Evolutionary conservation across 2,888 invertebrate genomes (phyloP).

Genomic region (Ectobius pallidus): DNA sequence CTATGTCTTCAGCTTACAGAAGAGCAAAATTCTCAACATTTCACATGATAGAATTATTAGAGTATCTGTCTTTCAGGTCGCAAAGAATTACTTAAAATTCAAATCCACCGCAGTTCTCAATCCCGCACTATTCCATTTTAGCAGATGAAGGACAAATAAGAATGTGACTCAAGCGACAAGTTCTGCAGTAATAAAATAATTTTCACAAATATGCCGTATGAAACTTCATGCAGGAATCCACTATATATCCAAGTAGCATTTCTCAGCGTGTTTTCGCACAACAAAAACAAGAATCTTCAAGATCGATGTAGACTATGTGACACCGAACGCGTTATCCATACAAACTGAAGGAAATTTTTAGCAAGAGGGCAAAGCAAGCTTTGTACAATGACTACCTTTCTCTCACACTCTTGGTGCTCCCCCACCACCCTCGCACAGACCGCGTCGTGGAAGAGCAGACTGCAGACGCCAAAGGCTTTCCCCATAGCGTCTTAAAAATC

Average conservation of each 20-base stretch:
- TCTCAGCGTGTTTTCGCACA: neutral
- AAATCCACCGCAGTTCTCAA: neutral
- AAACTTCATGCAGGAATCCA: neutral
- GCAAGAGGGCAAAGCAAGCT: neutral
- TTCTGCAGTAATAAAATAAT: neutral
- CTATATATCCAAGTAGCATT: neutral
- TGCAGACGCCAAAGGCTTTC: constrained; percentile 12
- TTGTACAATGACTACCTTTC: neutral
- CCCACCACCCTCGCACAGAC: neutral
- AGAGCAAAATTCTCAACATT: too few relatives aligned
- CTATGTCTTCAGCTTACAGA: too few relatives aligned
- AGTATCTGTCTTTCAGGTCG: too few relatives aligned
- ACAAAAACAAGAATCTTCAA: neutral
- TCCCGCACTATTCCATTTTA: neutral
- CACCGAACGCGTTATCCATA: too few relatives aligned
- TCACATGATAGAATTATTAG: too few relatives aligned
- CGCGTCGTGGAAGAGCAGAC: neutral
- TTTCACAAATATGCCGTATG: neutral
- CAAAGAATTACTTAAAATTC: neutral
- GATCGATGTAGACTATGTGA: neutral
- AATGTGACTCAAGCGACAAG: neutral
- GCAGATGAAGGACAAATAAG: neutral
- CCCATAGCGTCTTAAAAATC: neutral
- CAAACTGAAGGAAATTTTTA: constrained; percentile 3
- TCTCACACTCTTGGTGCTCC: too few relatives aligned